A percentile compares a stretch with the other conserved stretches of the same genome.
These are phyloP conservation scores for Euura saliciscinereae DNA, from an alignment of 1,140 invertebrate genomes.

Conservation along the genomic window DNA sequence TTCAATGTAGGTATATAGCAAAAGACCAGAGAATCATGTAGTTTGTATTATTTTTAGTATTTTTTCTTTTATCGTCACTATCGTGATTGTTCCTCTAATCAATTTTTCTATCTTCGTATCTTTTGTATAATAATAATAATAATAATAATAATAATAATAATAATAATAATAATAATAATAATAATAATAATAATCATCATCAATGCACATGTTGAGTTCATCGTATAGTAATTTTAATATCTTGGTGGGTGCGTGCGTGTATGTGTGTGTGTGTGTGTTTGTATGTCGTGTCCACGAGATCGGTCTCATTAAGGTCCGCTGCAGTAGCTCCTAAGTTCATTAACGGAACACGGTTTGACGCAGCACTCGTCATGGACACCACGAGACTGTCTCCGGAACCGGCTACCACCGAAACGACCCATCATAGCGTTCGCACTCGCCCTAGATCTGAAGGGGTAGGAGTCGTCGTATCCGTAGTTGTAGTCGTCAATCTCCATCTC, in stretches of 20 bases:
- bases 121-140: no score
- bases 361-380: slow-evolving; percentile 62
- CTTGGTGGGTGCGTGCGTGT: background rate
- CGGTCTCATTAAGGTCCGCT: slow-evolving; percentile 26
- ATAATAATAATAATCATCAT: background rate
- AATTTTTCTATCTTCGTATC: no score
- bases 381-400: slow-evolving; percentile 33
- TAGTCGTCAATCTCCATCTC: slow-evolving; percentile 50
- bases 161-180: background rate
- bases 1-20: no score
- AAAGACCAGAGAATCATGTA: no score
- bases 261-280: background rate
- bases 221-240: background rate
- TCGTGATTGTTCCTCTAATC: no score
- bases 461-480: slow-evolving; percentile 37
- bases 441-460: slow-evolving; percentile 44
- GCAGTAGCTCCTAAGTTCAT: slow-evolving; percentile 56
- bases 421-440: slow-evolving; percentile 47
- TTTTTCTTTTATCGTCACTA: no score
- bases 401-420: slow-evolving; percentile 33
- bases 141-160: no score
- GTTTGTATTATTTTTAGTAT: no score
- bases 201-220: no score
- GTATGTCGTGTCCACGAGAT: background rate
- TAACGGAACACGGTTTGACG: slow-evolving; percentile 50